Evolutionary conservation across 2,797 vertebrate species (phyloP).

Genomic region (Potorous gilbertii): DNA sequence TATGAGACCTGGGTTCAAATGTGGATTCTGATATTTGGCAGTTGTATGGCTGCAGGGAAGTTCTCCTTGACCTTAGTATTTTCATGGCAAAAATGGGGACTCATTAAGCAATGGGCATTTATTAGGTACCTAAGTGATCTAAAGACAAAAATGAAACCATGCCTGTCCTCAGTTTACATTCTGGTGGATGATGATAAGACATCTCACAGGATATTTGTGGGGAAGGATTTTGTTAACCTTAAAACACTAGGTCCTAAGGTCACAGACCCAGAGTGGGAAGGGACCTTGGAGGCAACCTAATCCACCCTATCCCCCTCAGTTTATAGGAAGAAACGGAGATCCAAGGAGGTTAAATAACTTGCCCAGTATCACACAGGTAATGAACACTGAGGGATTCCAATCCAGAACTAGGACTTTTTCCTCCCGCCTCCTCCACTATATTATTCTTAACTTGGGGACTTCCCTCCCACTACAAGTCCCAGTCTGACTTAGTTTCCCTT

Average conservation of each 20-base stretch:
- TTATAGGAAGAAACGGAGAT: not conserved
- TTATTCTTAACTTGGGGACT: not conserved
- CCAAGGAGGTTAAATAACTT: not conserved
- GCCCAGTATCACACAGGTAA: not conserved
- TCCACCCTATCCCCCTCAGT: not conserved
- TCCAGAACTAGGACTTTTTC: not conserved
- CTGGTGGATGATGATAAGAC: not conserved
- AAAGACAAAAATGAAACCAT: not conserved
- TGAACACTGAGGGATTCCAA: not conserved
- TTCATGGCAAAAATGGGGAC: not conserved
- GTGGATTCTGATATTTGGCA: not conserved
- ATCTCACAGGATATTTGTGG: not conserved
- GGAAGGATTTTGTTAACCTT: not conserved
- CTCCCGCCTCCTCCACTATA: not conserved
- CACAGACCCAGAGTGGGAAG: not conserved
- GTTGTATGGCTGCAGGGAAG: not conserved
- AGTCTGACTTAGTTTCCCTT: not conserved
- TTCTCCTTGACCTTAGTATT: not conserved
- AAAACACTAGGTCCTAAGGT: not conserved
- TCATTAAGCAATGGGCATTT: not conserved
- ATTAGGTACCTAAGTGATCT: not conserved
- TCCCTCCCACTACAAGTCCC: not conserved
- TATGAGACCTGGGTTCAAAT: not conserved
- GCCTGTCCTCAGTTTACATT: not conserved
- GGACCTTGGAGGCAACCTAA: not conserved